These are phyloP conservation scores for Centropristis striata DNA, from an alignment of 2,113 vertebrate species.

Conservation along the genomic window DNA sequence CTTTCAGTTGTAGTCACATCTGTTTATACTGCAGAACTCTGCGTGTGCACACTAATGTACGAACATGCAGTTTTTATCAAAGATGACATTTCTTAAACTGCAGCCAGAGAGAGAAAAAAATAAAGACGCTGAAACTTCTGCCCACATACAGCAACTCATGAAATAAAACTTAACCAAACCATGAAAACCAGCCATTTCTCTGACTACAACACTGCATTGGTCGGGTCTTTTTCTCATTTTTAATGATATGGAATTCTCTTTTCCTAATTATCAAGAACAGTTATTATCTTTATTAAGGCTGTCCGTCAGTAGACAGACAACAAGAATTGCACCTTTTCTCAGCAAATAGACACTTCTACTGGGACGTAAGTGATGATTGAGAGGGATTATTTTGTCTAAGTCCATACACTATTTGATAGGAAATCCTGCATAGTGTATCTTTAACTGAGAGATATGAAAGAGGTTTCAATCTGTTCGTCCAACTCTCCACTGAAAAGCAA, in stretches of 20 bases:
- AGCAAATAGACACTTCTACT: too few relatives aligned
- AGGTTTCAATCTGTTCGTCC: not conserved
- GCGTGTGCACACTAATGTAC: not conserved
- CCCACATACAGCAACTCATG: not conserved
- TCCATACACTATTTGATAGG: too few relatives aligned
- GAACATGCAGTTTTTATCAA: not conserved
- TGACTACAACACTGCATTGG: not conserved
- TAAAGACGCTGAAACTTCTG: not conserved
- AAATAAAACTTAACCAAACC: not conserved
- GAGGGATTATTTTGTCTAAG: too few relatives aligned
- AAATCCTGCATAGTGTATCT: not conserved
- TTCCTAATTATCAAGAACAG: too few relatives aligned
- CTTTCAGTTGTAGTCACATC: constrained; percentile 3
- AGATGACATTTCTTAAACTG: not conserved
- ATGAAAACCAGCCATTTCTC: not conserved
- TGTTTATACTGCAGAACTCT: not conserved
- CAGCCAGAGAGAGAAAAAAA: not conserved
- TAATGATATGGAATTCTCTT: too few relatives aligned
- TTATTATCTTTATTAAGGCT: too few relatives aligned
- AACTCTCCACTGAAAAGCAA: not conserved
- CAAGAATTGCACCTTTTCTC: too few relatives aligned
- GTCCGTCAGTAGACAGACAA: too few relatives aligned
- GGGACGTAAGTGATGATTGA: too few relatives aligned
- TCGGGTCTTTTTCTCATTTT: not conserved
- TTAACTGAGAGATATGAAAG: not conserved